Evolutionary conservation across 1,140 invertebrate genomes (phyloP).

Genomic region (Pachypeltis micranthus): DNA sequence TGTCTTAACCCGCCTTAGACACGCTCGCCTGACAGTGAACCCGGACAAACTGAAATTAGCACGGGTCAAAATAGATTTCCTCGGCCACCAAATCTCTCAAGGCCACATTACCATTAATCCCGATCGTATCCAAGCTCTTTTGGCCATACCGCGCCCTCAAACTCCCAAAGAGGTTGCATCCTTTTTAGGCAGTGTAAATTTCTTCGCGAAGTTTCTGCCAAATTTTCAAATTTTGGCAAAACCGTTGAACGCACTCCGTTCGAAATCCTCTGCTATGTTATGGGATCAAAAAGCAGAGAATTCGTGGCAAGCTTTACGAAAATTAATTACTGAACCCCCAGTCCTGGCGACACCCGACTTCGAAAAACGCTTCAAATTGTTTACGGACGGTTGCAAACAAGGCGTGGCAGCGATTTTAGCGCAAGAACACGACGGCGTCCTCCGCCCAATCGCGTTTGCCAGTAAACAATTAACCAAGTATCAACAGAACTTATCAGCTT

Average conservation of each 20-base stretch:
- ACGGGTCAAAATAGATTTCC: not conserved
- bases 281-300: not conserved
- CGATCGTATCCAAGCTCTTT: constrained; percentile 6
- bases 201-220: not conserved
- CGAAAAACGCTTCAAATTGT: not conserved
- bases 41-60: constrained; percentile 19
- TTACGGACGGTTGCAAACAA: not conserved
- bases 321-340: not conserved
- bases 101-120: constrained; percentile 5
- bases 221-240: not conserved
- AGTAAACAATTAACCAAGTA: not conserved
- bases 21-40: constrained; percentile 20
- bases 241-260: not conserved
- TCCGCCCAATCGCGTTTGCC: not conserved
- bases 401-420: not conserved
- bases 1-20: constrained; percentile 17
- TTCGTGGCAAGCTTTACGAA: not conserved
- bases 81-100: constrained; percentile 14
- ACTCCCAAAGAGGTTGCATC: not conserved
- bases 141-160: constrained; percentile 17
- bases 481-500: not conserved
- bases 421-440: not conserved
- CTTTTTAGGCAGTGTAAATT: not conserved
- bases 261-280: not conserved
- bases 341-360: not conserved